Evolutionary conservation across 2,113 vertebrate species (phyloP).

Genomic region (Ploceus nigricollis): DNA sequence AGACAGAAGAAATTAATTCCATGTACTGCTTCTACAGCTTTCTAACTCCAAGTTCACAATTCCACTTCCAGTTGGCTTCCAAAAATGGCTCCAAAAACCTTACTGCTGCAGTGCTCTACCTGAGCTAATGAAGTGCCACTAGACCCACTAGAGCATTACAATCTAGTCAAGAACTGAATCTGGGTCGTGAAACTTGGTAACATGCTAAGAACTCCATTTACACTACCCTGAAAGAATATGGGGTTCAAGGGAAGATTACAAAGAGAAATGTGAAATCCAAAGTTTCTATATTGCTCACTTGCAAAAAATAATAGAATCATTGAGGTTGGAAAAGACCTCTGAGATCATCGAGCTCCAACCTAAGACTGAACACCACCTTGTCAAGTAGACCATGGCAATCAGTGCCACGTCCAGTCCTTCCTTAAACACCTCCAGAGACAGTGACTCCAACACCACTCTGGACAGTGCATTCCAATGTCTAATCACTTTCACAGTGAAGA

Average conservation of each 20-base stretch:
- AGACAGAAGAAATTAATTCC: background rate
- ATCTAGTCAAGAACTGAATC: background rate
- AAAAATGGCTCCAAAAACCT: background rate
- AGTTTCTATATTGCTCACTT: background rate
- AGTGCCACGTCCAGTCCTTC: background rate
- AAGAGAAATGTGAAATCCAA: background rate
- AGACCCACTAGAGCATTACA: background rate
- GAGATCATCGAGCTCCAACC: background rate
- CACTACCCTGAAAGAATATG: background rate
- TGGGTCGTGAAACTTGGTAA: background rate
- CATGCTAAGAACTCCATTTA: background rate
- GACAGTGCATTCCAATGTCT: background rate
- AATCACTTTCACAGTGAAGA: background rate
- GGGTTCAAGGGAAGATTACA: rapidly evolving
- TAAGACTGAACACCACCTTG: background rate
- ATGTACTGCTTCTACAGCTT: background rate
- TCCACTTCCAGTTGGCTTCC: background rate
- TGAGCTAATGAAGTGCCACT: background rate
- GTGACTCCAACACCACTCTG: background rate
- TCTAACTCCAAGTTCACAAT: background rate
- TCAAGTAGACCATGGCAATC: background rate
- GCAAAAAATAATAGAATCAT: background rate
- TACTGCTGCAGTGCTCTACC: background rate
- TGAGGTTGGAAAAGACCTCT: background rate
- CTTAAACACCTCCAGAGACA: no score